Evolutionary conservation across 2,888 invertebrate species (phyloP), one percentile per base, ranked within the genome.

Genomic region (Platycheirus albimanus): DNA sequence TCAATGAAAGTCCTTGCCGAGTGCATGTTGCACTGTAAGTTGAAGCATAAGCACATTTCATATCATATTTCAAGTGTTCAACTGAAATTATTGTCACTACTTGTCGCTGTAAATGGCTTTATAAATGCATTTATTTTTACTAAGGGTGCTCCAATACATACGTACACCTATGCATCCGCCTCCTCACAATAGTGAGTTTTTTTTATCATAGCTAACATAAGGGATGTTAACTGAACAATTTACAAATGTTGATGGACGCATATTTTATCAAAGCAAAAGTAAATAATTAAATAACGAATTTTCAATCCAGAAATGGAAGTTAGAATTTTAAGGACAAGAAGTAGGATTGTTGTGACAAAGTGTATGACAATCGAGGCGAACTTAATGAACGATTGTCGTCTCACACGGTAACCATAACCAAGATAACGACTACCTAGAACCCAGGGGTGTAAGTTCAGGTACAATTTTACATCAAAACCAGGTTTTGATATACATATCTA

Each of bases 61-160:
- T 64, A 49, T 64, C 17, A 33, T 33, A 28, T 52, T 51, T 81
- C 43, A 71, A 67, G 81, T 41, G 77, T 63, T 71, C 77, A 71
- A 54, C 41, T 51, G 67, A 67, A 83, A 63, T 72, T 67, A 77
- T 83, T 77, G 72, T 83, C 81, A 77, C 77, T 72, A 77, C 77
- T 72, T 77, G 81, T 51, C 54, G 49, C 49, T 38, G 67, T 67
- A 83, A 83, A 83, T 83, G 77, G 81, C 81, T 72, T 72, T 83
- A 83, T 83, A 77, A 78, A 66, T 72, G 72, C 61, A 67, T 72
- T 76, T 41, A 24, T 36, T 70, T 41, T 45, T 38, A 41, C 58
- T 76, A 51, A 64, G 70, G 66, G 80, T 45, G 49, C 7, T 17
- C 20, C 24, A 13, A 41, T 1, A 1, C 38, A 41, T 11, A 15